Conservation (phyloP, 2,113 vertebrate species). For the Aythya baeri region DNA sequence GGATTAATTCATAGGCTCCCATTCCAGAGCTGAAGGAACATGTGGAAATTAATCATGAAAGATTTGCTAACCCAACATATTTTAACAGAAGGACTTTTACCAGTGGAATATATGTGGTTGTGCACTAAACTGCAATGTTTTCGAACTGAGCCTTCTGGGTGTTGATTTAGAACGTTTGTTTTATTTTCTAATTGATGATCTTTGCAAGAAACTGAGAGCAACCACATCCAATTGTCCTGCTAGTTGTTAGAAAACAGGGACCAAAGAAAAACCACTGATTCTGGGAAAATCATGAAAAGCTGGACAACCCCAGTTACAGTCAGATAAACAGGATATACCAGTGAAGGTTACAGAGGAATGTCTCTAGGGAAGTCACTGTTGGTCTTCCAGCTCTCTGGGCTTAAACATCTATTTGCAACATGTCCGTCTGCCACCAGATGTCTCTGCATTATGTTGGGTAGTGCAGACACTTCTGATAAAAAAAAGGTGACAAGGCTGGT, state of each 20-base stretch:
- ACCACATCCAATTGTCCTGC: background rate
- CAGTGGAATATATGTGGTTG: background rate
- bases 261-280: rapidly evolving
- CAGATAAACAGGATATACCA: background rate
- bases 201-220: rapidly evolving
- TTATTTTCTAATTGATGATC: background rate
- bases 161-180: background rate
- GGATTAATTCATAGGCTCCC: background rate
- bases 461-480: rapidly evolving
- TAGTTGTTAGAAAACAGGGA: background rate
- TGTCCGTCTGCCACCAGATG: background rate
- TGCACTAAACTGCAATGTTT: background rate
- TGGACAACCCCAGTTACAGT: rapidly evolving
- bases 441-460: background rate
- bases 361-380: too few species aligned
- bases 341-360: rapidly evolving
- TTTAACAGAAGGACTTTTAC: background rate
- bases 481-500: too few species aligned
- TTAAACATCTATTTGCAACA: background rate
- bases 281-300: background rate
- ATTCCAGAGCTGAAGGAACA: background rate
- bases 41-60: background rate
- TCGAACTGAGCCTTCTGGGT: background rate
- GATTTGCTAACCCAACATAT: background rate
- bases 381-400: rapidly evolving